Conservation (phyloP, 1,140 invertebrate genomes). For the Trichogramma pretiosum region DNA sequence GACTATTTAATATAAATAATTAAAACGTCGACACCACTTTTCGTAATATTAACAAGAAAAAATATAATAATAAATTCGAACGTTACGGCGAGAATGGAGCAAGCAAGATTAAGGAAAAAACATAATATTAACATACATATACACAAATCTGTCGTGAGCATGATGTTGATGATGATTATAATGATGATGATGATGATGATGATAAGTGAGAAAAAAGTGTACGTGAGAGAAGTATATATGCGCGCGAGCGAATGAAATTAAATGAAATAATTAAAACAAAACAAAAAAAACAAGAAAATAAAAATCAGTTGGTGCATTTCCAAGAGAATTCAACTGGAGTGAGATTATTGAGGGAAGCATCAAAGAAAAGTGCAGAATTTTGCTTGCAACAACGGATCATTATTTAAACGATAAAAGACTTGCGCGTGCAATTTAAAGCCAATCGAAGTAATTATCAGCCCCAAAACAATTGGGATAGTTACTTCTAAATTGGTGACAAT, state of each 20-base stretch:
- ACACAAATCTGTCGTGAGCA: no score
- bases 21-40: constrained; percentile 42
- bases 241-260: background rate
- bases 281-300: constrained; percentile 10
- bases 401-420: constrained; percentile 27
- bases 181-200: no score
- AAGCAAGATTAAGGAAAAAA: no score
- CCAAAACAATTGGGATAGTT: no score
- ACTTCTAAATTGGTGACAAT: no score
- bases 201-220: background rate
- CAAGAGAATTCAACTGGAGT: no score
- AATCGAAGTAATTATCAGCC: no score
- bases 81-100: background rate
- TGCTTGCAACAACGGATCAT: constrained; percentile 25
- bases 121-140: no score
- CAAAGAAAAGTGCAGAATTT: no score
- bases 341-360: constrained; percentile 26
- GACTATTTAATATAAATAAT: constrained; percentile 16
- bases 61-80: no score
- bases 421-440: constrained; percentile 12
- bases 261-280: background rate
- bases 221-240: background rate
- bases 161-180: no score
- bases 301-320: constrained; percentile 34
- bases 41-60: constrained; percentile 27